Conservation (phyloP, 2,797 vertebrate species). For the Spheniscus humboldti region DNA sequence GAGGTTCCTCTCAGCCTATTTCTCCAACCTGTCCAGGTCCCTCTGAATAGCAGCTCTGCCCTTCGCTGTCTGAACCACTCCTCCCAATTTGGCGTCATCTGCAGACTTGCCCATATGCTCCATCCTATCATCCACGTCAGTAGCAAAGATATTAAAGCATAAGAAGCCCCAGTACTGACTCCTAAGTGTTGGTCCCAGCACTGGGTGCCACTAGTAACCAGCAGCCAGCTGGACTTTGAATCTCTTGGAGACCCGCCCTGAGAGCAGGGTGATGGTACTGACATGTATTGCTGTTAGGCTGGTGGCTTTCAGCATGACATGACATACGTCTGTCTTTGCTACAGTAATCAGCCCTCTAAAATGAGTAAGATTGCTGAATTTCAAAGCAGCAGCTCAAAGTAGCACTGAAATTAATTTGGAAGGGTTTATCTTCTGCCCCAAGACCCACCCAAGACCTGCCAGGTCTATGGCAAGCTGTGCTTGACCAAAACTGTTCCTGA, state of each 20-base stretch:
- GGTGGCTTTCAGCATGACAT: neutral
- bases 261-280: neutral
- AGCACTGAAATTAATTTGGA: neutral
- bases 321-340: neutral
- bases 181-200: neutral
- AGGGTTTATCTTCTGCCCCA: neutral
- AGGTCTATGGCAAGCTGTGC: neutral
- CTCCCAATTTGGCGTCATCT: neutral
- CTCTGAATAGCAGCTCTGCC: neutral
- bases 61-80: neutral
- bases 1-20: neutral
- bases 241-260: neutral
- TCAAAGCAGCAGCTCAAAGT: neutral
- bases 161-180: neutral
- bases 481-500: neutral
- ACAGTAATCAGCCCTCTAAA: neutral
- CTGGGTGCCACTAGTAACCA: neutral
- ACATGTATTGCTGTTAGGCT: neutral
- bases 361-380: neutral
- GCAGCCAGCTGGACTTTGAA: neutral
- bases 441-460: neutral
- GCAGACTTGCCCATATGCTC: neutral
- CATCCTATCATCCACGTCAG: neutral
- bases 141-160: neutral
- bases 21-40: neutral